Evolutionary conservation across 2,888 invertebrate species (phyloP).

Genomic region (Micropterix aruncella): DNA sequence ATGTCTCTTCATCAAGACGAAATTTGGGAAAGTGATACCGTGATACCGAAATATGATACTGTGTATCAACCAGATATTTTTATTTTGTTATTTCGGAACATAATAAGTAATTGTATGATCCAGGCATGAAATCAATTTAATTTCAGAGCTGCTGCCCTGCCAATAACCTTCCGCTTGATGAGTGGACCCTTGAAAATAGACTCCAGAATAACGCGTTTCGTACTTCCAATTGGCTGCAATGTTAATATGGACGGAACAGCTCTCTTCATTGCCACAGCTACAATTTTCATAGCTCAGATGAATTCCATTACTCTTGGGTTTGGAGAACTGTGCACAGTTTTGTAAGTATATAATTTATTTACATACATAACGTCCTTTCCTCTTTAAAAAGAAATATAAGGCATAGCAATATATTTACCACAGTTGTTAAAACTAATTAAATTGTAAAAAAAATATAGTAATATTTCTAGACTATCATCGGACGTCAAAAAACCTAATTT

Average conservation of each 20-base stretch:
- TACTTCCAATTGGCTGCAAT: slow-evolving; percentile 81
- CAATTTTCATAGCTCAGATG: slow-evolving; percentile 85
- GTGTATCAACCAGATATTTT: neutral
- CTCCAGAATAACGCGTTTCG: slow-evolving; percentile 71
- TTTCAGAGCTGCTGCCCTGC: slow-evolving; percentile 72
- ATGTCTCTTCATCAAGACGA: neutral
- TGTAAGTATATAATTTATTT: slow-evolving; percentile 51
- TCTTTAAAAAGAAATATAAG: no score
- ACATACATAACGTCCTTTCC: no score
- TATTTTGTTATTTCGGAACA: neutral
- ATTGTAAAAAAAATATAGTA: no score
- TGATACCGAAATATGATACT: neutral
- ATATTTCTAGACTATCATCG: no score
- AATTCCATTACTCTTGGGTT: slow-evolving; percentile 66
- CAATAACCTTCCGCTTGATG: slow-evolving; percentile 76
- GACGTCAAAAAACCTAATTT: no score
- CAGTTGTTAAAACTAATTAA: no score
- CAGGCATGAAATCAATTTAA: slow-evolving; percentile 5
- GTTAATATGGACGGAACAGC: slow-evolving; percentile 91
- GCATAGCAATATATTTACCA: no score
- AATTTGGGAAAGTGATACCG: neutral
- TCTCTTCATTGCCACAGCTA: slow-evolving; percentile 76
- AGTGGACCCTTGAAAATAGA: slow-evolving; percentile 72
- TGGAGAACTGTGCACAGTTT: slow-evolving; percentile 76
- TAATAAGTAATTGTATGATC: neutral